Percentiles rank a stretch among this genome's conserved stretches.
Evolutionary conservation across 2,797 vertebrate species (phyloP).

Genomic region (Sebastes alutus): DNA sequence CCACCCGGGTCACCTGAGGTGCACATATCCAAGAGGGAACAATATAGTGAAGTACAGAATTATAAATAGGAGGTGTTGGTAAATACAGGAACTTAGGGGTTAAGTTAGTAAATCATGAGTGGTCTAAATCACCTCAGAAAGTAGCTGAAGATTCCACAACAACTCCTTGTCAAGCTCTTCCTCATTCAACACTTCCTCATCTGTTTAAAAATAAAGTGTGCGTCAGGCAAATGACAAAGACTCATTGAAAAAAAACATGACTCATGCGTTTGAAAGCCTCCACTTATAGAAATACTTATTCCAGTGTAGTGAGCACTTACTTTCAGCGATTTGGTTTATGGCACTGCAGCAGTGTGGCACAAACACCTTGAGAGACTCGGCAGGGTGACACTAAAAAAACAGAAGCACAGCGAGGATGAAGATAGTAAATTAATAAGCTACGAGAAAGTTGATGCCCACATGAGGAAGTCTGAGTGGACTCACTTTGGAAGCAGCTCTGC

Average conservation of each 20-base stretch:
- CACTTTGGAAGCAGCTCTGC: conserved; percentile 95
- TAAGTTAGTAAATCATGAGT: neutral
- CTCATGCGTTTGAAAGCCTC: neutral
- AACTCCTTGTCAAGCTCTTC: conserved; percentile 98
- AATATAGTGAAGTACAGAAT: neutral
- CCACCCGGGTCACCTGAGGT: conserved; percentile 92
- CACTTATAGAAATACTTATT: neutral
- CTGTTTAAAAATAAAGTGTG: conserved; percentile 72
- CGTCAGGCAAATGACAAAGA: neutral
- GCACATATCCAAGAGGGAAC: neutral
- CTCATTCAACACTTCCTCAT: conserved; percentile 94
- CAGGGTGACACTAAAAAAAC: conserved; percentile 89
- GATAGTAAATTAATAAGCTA: neutral
- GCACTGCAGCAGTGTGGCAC: conserved; percentile 94
- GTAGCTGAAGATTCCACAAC: conserved; percentile 95
- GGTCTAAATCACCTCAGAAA: conserved; percentile 91
- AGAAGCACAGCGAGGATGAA: conserved; percentile 10
- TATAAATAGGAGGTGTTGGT: neutral
- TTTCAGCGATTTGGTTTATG: conserved; percentile 92
- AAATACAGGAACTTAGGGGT: neutral
- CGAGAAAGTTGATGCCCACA: neutral
- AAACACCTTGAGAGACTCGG: conserved; percentile 93
- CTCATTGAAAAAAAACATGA: neutral
- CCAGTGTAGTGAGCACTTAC: conserved; percentile 84
- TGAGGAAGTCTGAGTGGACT: conserved; percentile 16